phyloP scores from a whole-genome alignment of 1,140 invertebrate genomes.

The Dinoponera quadriceps region DNA sequence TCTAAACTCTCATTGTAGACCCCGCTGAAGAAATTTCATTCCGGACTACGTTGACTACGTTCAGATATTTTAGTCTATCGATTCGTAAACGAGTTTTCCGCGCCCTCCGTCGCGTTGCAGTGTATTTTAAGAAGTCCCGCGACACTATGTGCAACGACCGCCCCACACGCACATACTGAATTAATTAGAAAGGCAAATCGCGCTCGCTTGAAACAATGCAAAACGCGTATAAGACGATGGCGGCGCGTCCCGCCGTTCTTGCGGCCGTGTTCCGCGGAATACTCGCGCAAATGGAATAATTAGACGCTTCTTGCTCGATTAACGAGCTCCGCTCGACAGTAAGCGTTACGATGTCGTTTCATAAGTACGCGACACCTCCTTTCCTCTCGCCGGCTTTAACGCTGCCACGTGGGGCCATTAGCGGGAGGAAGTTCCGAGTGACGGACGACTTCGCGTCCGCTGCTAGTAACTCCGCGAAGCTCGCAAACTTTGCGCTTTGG shows the following conservation, averaged over 20 bases:
- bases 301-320: conserved; percentile 56
- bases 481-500: conserved; percentile 58
- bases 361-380: conserved; percentile 26
- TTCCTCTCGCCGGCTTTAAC: conserved; percentile 13
- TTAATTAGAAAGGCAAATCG: background rate
- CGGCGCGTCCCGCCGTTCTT: background rate
- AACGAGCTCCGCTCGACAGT: conserved; percentile 27
- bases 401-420: conserved; percentile 49
- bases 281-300: conserved; percentile 39
- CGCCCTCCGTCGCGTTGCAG: background rate
- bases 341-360: conserved; percentile 51
- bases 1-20: no score
- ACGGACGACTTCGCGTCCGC: conserved; percentile 50
- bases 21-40: no score
- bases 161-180: background rate
- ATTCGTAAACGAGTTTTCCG: background rate
- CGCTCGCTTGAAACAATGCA: conserved; percentile 2
- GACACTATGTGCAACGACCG: background rate
- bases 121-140: background rate
- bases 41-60: no score
- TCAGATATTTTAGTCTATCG: background rate
- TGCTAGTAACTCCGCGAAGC: conserved; percentile 29
- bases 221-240: background rate
- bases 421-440: conserved; percentile 57
- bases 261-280: background rate